Base-by-base conservation (phyloP, 2,888 invertebrate species). In the Troides oblongomaculatus region DNA sequence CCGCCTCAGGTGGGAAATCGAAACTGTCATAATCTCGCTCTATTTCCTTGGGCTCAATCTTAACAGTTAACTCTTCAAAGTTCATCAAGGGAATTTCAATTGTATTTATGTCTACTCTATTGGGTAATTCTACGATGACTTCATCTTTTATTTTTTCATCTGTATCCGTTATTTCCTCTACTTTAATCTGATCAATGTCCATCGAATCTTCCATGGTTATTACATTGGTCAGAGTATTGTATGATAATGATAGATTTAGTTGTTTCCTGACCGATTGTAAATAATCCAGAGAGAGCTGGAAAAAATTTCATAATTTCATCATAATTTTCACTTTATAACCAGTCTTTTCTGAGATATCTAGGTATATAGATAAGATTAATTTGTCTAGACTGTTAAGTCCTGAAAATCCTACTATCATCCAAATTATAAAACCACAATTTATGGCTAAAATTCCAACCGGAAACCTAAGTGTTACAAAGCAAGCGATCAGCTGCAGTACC, bases 11-110 rank as follows among this genome's bases (percentile, higher is more conserved):
- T 17, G 56, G 12, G 10, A 63, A 17, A 50, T 73, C 69, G 2
- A 64, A 64, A 46, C 70, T 70, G 21, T 74, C 72, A 30, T 71
- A 67, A 7, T 74, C 73, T 23, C 74, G 66, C 43, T 74, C 71
- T 10, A 72, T 39, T 1, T 56, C 23, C 5, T 66, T 64, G 0
- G 62, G 59, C 1, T 57, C 64, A 0, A 63, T 59, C 36, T 68
- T 68, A 23, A 68, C 30, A 10, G 25, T 25, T 1, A 66, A 30
- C 12, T 36, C 62, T 14, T 69, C 71, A 10, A 69, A 70, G 30
- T 71, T 68, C 8, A 61, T 43, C 21, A 21, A 23, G 7, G 68
- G 57, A 12, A 64, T 53, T 36, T 68, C 57, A 18, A 58, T 60
- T 30, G 18, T 72, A 12, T 50, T 60, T 64, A 50, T 14, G 14